Conservation (phyloP, 1,140 invertebrate genomes). For the Drosophila mauritiana region DNA sequence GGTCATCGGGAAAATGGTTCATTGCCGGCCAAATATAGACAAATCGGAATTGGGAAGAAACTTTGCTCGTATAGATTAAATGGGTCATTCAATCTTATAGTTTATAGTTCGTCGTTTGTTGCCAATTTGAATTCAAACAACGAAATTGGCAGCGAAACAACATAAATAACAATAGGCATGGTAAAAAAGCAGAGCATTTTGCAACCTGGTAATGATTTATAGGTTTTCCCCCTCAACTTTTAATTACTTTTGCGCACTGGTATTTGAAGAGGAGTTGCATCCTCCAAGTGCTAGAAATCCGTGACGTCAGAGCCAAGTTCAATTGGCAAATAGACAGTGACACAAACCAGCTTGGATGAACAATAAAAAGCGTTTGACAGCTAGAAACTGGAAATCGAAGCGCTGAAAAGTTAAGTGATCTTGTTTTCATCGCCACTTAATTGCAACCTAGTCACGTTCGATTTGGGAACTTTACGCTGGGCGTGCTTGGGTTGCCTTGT, state of each 20-base stretch:
- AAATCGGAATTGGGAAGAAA: too few species aligned
- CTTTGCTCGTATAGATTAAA: not conserved
- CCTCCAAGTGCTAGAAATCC: not conserved
- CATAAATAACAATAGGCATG: not conserved
- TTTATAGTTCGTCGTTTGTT: not conserved
- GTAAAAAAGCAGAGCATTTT: not conserved
- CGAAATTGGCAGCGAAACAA: not conserved
- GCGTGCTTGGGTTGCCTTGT: conserved; percentile 11
- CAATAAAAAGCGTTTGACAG: conserved; percentile 24
- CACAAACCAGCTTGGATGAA: conserved; percentile 34
- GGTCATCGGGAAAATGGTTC: not conserved
- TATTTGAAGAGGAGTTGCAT: not conserved
- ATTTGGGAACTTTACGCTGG: conserved; percentile 16
- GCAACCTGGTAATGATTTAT: not conserved
- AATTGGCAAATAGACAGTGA: conserved; percentile 19
- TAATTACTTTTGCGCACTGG: not conserved
- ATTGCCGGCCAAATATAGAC: too few species aligned
- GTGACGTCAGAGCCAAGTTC: conserved; percentile 23
- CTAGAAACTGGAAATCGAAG: conserved; percentile 36
- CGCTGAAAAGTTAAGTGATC: conserved; percentile 9
- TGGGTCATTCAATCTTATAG: not conserved
- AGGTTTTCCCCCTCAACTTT: not conserved
- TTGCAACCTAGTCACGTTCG: conserved; percentile 37
- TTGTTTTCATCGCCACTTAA: conserved; percentile 27
- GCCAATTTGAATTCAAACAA: conserved; percentile 2